Percentiles rank a stretch among this genome's conserved stretches.
Conservation (phyloP, 2,888 invertebrate species). For the Coelinius sp. region DNA sequence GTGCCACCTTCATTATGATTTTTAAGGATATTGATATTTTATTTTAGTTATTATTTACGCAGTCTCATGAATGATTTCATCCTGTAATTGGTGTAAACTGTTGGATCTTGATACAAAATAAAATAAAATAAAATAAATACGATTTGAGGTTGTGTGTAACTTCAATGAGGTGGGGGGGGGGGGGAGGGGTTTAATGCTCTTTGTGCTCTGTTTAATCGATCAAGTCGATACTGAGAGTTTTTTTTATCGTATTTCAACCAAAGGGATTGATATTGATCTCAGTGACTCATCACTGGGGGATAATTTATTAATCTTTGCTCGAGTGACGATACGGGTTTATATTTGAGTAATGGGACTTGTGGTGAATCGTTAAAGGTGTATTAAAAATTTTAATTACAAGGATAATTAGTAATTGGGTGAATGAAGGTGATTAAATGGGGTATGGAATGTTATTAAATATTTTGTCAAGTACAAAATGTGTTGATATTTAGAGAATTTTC, state of each 20-base stretch:
- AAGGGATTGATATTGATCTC: conserved; percentile 15
- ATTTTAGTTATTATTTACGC: too few relatives aligned
- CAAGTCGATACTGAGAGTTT: not conserved
- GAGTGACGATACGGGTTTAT: not conserved
- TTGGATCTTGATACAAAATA: too few relatives aligned
- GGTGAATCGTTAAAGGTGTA: conserved; percentile 19
- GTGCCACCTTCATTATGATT: too few relatives aligned
- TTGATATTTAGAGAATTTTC: too few relatives aligned
- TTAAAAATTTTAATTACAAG: not conserved
- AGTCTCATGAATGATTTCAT: too few relatives aligned
- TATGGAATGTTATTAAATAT: not conserved
- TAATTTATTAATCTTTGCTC: conserved; percentile 1
- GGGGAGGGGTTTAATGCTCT: not conserved
- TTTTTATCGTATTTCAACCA: not conserved
- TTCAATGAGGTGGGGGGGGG: not conserved
- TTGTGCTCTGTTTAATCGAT: conserved; percentile 13
- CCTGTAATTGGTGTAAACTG: too few relatives aligned
- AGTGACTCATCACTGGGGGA: conserved; percentile 12
- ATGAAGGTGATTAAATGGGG: not conserved
- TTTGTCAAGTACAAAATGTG: too few relatives aligned
- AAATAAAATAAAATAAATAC: too few relatives aligned
- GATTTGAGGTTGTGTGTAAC: too few relatives aligned
- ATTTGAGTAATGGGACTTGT: not conserved
- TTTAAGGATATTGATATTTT: too few relatives aligned
- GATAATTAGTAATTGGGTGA: not conserved